A percentile compares a stretch with the other conserved stretches of the same genome.
Conservation (phyloP, 92 coral and sea anemone species). For the Galaxea fascicularis region DNA sequence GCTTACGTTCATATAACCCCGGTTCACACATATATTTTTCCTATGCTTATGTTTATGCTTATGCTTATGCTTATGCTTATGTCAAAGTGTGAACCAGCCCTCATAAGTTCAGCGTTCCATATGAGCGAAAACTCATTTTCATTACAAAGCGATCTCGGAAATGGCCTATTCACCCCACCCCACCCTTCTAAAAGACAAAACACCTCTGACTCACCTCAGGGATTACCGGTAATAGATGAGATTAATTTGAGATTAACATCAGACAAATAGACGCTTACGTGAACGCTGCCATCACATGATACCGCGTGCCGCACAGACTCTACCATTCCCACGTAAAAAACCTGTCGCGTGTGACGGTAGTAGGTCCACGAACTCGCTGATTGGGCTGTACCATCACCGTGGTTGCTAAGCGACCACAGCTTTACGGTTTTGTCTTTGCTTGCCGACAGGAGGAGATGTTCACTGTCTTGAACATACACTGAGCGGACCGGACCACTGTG, state of each 20-base stretch:
- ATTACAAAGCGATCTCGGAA: too few species aligned
- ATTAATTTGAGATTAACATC: background rate
- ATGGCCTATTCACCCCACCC: too few species aligned
- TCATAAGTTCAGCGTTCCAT: too few species aligned
- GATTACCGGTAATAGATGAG: too few species aligned
- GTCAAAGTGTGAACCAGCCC: too few species aligned
- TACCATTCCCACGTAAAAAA: conserved; percentile 90
- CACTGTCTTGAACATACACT: conserved; percentile 93
- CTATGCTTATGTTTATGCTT: too few species aligned
- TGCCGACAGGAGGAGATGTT: conserved; percentile 92
- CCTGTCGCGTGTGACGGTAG: conserved; percentile 87
- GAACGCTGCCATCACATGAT: conserved; percentile 95
- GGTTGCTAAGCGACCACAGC: conserved; percentile 98
- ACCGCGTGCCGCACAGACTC: conserved; percentile 91
- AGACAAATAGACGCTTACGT: conserved; percentile 63
- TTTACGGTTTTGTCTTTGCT: conserved; percentile 98
- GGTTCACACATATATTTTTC: too few species aligned
- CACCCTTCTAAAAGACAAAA: too few species aligned
- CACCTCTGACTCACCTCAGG: too few species aligned
- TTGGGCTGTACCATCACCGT: conserved; percentile 99
- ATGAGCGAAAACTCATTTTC: too few species aligned
- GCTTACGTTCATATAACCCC: too few species aligned
- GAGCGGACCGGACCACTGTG: conserved; percentile 96
- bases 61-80: too few species aligned
- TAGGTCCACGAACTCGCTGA: conserved; percentile 99